A percentile compares a stretch with the other conserved stretches of the same genome.
Evolutionary conservation across 2,113 vertebrate genomes (phyloP).

Genomic region (Elephas maximus): DNA sequence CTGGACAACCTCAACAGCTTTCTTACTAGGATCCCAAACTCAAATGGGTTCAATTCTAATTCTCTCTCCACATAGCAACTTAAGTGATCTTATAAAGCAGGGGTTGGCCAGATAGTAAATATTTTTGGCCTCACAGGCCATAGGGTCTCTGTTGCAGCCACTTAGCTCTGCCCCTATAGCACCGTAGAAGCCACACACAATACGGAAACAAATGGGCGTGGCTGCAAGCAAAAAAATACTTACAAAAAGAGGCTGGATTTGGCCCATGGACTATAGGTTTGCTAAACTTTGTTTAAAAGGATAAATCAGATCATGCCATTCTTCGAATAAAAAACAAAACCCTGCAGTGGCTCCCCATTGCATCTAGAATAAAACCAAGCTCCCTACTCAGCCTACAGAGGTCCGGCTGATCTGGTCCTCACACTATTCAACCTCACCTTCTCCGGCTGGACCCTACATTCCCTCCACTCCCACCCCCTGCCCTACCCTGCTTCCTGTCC

Average conservation of each 20-base stretch:
- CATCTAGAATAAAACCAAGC: not conserved
- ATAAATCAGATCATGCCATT: not conserved
- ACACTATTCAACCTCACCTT: fast-evolving
- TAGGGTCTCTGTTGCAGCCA: fast-evolving
- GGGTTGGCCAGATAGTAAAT: not conserved
- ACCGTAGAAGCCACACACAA: not conserved
- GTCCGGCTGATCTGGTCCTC: not conserved
- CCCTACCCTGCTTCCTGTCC: not conserved
- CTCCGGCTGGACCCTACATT: fast-evolving
- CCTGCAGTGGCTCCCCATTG: not conserved
- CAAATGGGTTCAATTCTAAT: not conserved
- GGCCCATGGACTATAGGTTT: not conserved
- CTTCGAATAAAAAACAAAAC: not conserved
- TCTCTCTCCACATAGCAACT: not conserved
- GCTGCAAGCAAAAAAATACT: fast-evolving
- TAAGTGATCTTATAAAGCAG: not conserved
- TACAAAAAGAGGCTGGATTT: not conserved
- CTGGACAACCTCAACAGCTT: not conserved
- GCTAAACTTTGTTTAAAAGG: not conserved
- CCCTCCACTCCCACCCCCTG: not conserved
- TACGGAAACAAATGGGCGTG: fast-evolving
- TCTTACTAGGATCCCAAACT: not conserved
- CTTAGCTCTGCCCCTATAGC: fast-evolving
- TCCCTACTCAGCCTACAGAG: not conserved
- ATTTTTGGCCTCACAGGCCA: not conserved